Evolutionary conservation across 2,113 vertebrate genomes (phyloP).

Genomic region (Cephalopterus ornatus): DNA sequence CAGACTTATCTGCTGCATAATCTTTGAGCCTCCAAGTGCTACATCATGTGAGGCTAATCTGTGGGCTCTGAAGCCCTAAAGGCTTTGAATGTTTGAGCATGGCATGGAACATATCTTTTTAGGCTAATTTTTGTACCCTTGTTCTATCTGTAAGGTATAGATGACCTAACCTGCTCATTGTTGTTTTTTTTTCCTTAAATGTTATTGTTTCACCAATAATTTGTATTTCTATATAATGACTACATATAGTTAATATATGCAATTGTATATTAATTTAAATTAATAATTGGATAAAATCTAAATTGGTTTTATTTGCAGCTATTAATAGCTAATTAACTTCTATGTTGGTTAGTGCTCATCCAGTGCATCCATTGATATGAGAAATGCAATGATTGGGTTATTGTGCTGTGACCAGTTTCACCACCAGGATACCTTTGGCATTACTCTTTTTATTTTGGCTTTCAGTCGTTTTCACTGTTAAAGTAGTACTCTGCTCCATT

Average conservation of each 20-base stretch:
- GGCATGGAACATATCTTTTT: neutral
- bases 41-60: neutral
- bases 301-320: neutral
- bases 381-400: accelerated
- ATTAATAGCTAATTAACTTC: neutral
- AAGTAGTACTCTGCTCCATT: neutral
- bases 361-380: neutral
- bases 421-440: neutral
- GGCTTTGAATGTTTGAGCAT: neutral
- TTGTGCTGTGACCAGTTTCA: neutral
- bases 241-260: neutral
- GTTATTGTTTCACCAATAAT: neutral
- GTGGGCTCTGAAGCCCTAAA: neutral
- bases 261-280: neutral
- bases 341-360: neutral
- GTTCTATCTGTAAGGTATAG: neutral
- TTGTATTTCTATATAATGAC: neutral
- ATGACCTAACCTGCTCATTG: neutral
- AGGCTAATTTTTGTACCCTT: neutral
- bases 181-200: neutral
- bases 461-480: neutral
- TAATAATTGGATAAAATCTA: neutral
- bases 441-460: neutral
- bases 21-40: neutral
- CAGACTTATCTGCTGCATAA: neutral